These are phyloP conservation scores for Patagioenas fasciata DNA, from an alignment of 2,113 vertebrate genomes.

Conservation along the genomic window DNA sequence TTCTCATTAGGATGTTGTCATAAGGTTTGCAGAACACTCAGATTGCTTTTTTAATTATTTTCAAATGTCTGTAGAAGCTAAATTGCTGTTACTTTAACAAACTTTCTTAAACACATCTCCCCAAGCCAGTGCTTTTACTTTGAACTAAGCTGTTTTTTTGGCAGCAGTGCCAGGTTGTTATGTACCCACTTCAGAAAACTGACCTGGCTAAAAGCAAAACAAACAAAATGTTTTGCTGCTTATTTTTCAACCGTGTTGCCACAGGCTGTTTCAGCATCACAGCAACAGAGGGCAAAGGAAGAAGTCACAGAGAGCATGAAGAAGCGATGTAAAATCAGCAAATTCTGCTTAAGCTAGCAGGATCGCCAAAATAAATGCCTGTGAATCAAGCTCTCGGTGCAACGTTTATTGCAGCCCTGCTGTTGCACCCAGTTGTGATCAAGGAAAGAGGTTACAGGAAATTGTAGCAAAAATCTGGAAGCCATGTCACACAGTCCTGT, in stretches of 20 bases:
- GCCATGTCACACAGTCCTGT: neutral
- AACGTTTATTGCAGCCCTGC: neutral
- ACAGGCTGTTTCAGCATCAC: neutral
- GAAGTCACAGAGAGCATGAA: neutral
- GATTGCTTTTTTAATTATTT: neutral
- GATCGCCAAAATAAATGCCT: neutral
- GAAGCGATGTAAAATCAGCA: neutral
- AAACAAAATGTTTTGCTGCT: neutral
- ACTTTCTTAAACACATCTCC: neutral
- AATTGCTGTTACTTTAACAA: neutral
- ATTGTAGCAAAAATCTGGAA: neutral
- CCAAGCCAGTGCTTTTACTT: neutral
- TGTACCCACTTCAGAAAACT: neutral
- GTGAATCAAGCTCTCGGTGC: neutral
- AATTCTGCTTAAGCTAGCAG: neutral
- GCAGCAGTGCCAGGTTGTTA: neutral
- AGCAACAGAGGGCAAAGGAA: neutral
- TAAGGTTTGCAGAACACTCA: neutral
- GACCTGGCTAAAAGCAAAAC: constrained; percentile 5
- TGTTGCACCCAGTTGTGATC: neutral
- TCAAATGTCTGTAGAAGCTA: neutral
- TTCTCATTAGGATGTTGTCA: neutral
- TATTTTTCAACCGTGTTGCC: neutral
- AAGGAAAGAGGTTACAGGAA: neutral
- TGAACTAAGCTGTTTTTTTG: neutral